phyloP scores from a whole-genome alignment of 2,888 invertebrate species.

The Geotrupes spiniger region DNA sequence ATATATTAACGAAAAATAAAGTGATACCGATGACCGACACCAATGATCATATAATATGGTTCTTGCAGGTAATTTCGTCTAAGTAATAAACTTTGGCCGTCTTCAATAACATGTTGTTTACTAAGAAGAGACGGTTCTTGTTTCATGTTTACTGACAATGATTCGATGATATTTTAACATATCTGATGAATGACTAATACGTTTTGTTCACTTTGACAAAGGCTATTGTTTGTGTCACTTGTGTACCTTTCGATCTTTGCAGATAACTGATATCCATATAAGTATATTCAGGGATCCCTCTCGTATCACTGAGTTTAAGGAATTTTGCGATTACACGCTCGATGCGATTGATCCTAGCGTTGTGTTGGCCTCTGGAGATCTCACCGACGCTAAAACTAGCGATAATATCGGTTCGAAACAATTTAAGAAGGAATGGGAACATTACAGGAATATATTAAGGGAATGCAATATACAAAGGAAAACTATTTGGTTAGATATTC shows the following conservation, averaged over 20 bases:
- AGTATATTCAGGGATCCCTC: conserved; percentile 77
- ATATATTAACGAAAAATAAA: conserved; percentile 14
- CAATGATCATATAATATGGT: conserved; percentile 67
- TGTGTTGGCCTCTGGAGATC: conserved; percentile 82
- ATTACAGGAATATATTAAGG: conserved; percentile 68
- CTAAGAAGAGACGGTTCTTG: neutral
- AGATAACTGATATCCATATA: conserved; percentile 89
- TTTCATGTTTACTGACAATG: neutral
- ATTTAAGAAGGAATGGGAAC: conserved; percentile 77
- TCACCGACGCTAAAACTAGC: conserved; percentile 82
- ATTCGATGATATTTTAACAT: too few species aligned
- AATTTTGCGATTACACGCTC: conserved; percentile 75
- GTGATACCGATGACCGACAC: conserved; percentile 53
- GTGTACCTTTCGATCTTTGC: conserved; percentile 21
- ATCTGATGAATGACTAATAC: too few species aligned
- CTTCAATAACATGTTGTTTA: conserved; percentile 3
- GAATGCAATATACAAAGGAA: conserved; percentile 64
- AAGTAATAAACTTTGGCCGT: conserved; percentile 1
- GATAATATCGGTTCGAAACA: conserved; percentile 80
- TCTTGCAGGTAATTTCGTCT: conserved; percentile 62
- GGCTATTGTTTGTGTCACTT: conserved; percentile 12
- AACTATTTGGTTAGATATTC: conserved; percentile 82
- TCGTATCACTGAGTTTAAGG: conserved; percentile 72
- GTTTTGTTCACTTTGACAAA: too few species aligned
- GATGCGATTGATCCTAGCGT: conserved; percentile 69